A percentile compares a stretch with the other conserved stretches of the same genome.
Evolutionary conservation across 2,888 invertebrate species (phyloP).

Genomic region (Atrina japonica): DNA sequence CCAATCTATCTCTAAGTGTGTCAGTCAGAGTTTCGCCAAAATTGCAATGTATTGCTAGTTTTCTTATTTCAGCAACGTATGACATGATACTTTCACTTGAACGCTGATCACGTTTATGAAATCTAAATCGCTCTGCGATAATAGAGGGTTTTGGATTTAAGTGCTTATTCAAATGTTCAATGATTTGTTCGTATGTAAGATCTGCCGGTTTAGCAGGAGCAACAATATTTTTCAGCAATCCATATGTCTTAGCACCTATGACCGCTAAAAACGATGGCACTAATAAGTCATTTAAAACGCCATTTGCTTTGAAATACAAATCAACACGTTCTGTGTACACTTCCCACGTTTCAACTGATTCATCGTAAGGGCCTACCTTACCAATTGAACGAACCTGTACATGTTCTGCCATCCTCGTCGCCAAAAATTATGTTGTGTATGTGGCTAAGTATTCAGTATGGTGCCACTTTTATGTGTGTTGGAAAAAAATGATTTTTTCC

Average conservation of each 20-base stretch:
- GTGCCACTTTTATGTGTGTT: too few species aligned
- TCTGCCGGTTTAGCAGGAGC: slow-evolving; percentile 13
- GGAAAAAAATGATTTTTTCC: too few species aligned
- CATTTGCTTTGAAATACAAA: slow-evolving; percentile 10
- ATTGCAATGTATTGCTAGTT: slow-evolving; percentile 9
- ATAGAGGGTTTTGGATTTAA: slow-evolving; percentile 4
- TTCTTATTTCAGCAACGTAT: slow-evolving; percentile 2
- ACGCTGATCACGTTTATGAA: slow-evolving; percentile 6
- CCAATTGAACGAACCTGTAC: slow-evolving; percentile 5
- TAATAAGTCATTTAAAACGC: background rate
- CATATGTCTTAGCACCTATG: slow-evolving; percentile 21
- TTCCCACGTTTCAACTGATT: slow-evolving; percentile 22
- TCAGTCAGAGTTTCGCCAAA: slow-evolving; percentile 48
- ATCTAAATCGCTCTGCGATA: slow-evolving; percentile 12
- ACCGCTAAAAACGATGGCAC: slow-evolving; percentile 18
- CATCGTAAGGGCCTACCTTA: slow-evolving; percentile 13
- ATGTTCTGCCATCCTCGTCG: too few species aligned
- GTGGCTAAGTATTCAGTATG: too few species aligned
- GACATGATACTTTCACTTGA: slow-evolving; percentile 1
- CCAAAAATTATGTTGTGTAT: too few species aligned
- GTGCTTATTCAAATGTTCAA: slow-evolving; percentile 21
- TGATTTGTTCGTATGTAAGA: slow-evolving; percentile 14
- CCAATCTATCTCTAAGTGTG: slow-evolving; percentile 49
- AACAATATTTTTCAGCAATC: slow-evolving; percentile 22
- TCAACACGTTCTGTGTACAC: slow-evolving; percentile 16